phyloP scores from a whole-genome alignment of 2,888 invertebrate genomes.

The Trichacis sp. region DNA sequence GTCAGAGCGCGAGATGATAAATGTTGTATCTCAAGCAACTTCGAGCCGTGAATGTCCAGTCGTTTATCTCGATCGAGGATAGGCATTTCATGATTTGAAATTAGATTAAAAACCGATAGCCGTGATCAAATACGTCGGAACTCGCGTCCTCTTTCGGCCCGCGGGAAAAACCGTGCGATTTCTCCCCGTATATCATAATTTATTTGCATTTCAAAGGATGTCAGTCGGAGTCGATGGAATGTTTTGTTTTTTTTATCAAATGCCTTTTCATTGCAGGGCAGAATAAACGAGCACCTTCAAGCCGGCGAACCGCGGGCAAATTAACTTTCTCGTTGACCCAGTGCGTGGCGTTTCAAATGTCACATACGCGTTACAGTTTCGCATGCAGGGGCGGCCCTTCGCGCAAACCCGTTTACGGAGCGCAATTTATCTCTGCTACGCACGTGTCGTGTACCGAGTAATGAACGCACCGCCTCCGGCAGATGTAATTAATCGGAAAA shows the following conservation, averaged over 20 bases:
- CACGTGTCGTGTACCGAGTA: conserved; percentile 45
- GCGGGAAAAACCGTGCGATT: neutral
- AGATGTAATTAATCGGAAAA: conserved; percentile 29
- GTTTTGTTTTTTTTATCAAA: neutral
- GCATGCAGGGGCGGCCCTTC: conserved; percentile 19
- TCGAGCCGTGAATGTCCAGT: neutral
- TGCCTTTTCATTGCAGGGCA: neutral
- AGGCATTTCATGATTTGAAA: neutral
- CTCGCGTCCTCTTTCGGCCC: too few species aligned
- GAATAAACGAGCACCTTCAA: conserved; percentile 14
- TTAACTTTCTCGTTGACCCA: conserved; percentile 3
- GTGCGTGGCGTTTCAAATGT: conserved; percentile 25
- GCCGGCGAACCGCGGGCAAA: neutral
- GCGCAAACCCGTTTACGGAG: conserved; percentile 45
- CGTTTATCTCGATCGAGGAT: neutral
- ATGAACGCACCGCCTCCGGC: conserved; percentile 41
- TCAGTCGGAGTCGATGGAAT: too few species aligned
- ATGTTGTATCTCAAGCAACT: neutral
- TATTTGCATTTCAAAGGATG: conserved; percentile 4
- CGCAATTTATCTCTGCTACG: conserved; percentile 46
- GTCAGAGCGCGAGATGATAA: neutral
- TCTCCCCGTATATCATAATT: conserved; percentile 17
- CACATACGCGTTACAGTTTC: conserved; percentile 41
- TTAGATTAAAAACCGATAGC: neutral
- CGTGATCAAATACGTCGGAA: neutral